phyloP scores from a whole-genome alignment of 2,797 vertebrate genomes.

The Delichon dasypus region DNA sequence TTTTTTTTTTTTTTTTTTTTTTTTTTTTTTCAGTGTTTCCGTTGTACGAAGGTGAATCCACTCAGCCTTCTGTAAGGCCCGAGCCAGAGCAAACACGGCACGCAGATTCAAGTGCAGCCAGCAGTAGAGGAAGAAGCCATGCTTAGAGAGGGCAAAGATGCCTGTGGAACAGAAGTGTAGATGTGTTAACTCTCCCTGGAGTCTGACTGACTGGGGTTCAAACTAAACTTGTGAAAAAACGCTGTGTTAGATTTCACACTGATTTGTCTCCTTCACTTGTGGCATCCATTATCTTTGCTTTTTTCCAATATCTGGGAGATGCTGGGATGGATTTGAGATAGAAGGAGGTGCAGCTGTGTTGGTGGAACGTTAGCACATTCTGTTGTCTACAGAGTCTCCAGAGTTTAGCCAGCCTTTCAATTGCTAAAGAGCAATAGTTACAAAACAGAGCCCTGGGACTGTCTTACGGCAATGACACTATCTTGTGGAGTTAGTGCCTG shows the following conservation, averaged over 20 bases:
- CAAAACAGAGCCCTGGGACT: background rate
- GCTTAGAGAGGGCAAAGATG: background rate
- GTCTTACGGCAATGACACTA: rapidly evolving
- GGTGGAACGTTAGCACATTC: background rate
- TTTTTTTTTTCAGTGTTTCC: background rate
- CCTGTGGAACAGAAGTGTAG: background rate
- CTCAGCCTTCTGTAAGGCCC: rapidly evolving
- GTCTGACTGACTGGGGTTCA: background rate
- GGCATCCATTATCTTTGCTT: rapidly evolving
- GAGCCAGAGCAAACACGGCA: rapidly evolving
- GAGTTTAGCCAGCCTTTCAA: background rate
- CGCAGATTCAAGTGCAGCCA: background rate
- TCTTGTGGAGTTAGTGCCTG: background rate
- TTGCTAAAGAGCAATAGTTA: background rate
- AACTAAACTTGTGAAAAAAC: background rate
- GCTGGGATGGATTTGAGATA: background rate
- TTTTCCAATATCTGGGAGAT: background rate
- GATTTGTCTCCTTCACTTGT: background rate
- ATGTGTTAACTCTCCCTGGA: background rate
- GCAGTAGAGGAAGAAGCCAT: rapidly evolving
- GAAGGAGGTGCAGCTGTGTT: background rate
- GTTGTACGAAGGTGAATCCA: background rate
- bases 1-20: no score
- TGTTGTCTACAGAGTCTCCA: background rate
- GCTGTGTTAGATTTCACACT: background rate